Conservation (phyloP, 2,888 invertebrate species). For the Azorinus chamasolen region DNA sequence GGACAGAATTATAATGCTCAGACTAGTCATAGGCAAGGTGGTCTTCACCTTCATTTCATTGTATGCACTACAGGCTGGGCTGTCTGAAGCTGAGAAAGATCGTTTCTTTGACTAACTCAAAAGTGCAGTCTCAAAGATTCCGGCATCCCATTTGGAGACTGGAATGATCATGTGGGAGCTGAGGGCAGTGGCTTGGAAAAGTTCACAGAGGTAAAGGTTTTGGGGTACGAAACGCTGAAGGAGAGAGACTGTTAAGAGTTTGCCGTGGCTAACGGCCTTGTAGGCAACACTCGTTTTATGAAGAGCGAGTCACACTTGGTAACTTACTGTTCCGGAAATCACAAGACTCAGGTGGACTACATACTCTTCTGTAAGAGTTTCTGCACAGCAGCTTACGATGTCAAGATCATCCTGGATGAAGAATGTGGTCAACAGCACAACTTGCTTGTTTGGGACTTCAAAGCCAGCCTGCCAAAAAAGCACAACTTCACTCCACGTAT, state of each 20-base stretch:
- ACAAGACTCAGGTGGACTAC: conserved; percentile 25
- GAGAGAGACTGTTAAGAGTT: conserved; percentile 28
- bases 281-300: conserved; percentile 32
- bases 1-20: conserved; percentile 22
- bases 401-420: conserved; percentile 32
- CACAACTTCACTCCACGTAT: conserved; percentile 30
- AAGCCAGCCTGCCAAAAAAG: conserved; percentile 2
- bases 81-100: conserved; percentile 22
- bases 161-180: conserved; percentile 35
- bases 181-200: conserved; percentile 19
- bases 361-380: conserved; percentile 31
- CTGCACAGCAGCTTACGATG: conserved; percentile 10
- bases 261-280: conserved; percentile 31
- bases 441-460: conserved; percentile 32
- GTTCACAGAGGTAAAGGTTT: conserved; percentile 17
- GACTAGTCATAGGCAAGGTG: conserved; percentile 19
- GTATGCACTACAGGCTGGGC: conserved; percentile 18
- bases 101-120: conserved; percentile 28
- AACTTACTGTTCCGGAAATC: conserved; percentile 2
- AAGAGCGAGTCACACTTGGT: conserved; percentile 21
- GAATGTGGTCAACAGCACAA: conserved; percentile 27
- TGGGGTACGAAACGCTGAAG: conserved; percentile 5
- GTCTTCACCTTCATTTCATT: conserved; percentile 20
- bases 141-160: conserved; percentile 22
- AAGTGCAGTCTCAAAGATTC: conserved; percentile 23